Conservation (phyloP, 2,888 invertebrate genomes). For the Leistus spinibarbis region DNA sequence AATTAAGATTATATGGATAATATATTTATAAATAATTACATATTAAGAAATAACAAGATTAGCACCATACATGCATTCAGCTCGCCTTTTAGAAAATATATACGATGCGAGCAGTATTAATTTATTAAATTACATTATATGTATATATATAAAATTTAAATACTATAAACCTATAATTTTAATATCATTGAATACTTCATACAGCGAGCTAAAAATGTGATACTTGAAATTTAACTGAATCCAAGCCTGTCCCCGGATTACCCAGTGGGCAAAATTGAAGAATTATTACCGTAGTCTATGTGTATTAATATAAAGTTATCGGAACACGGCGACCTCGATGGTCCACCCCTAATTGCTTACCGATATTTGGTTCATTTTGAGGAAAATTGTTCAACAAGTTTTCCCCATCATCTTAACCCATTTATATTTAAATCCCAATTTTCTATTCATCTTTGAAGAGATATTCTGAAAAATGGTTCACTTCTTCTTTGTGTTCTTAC, state of each 20-base stretch:
- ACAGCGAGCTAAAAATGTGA: too few relatives aligned
- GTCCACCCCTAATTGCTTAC: conserved; percentile 30
- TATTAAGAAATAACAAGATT: too few relatives aligned
- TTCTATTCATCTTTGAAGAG: background rate
- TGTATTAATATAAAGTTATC: conserved; percentile 38
- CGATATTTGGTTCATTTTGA: background rate
- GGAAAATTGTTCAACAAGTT: background rate
- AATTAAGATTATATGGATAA: too few relatives aligned
- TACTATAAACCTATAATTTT: too few relatives aligned
- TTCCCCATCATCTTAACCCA: background rate
- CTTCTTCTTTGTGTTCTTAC: background rate
- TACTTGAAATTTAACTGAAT: background rate
- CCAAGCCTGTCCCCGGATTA: conserved; percentile 13
- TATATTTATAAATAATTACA: too few relatives aligned
- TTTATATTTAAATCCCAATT: background rate
- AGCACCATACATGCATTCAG: too few relatives aligned
- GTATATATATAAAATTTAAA: too few relatives aligned
- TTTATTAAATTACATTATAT: too few relatives aligned
- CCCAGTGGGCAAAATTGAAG: conserved; percentile 31
- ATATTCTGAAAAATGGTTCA: background rate
- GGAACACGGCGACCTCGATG: conserved; percentile 27
- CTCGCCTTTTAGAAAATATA: too few relatives aligned
- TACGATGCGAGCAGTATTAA: too few relatives aligned
- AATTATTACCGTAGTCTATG: conserved; percentile 24
- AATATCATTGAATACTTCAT: too few relatives aligned